Percentiles rank a stretch among this genome's conserved stretches.
Evolutionary conservation across 2,888 invertebrate species (phyloP).

Genomic region (Lottia gigantea): DNA sequence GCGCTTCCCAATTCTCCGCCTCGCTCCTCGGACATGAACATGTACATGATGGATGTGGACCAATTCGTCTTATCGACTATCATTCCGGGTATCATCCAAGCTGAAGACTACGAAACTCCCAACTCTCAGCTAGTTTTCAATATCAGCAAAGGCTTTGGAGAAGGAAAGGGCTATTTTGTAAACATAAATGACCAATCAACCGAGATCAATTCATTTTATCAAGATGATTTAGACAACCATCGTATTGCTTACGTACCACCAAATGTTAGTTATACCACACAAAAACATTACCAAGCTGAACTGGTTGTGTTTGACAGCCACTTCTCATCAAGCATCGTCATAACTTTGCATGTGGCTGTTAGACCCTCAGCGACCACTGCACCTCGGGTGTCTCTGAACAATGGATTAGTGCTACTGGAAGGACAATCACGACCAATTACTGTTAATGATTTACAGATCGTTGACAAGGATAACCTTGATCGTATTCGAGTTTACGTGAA

Average conservation of each 20-base stretch:
- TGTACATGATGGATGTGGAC: conserved; percentile 66
- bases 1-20: conserved; percentile 66
- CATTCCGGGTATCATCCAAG: conserved; percentile 64
- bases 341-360: conserved; percentile 65
- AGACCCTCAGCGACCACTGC: conserved; percentile 58
- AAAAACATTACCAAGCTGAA: conserved; percentile 59
- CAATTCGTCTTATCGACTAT: conserved; percentile 64
- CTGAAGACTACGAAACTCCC: conserved; percentile 65
- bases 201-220: conserved; percentile 61
- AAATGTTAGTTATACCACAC: conserved; percentile 50
- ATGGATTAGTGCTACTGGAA: conserved; percentile 62
- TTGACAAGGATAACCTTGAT: conserved; percentile 64
- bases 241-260: conserved; percentile 66
- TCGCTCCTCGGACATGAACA: conserved; percentile 59
- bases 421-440: conserved; percentile 63
- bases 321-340: conserved; percentile 61
- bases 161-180: conserved; percentile 60
- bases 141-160: conserved; percentile 56
- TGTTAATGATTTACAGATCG: conserved; percentile 55
- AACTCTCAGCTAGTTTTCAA: conserved; percentile 62
- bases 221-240: conserved; percentile 63
- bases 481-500: conserved; percentile 60
- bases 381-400: conserved; percentile 61
- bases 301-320: conserved; percentile 64
- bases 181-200: conserved; percentile 62